Percentiles rank a stretch among this genome's conserved stretches.
These are phyloP conservation scores for Cheilosia scutellata DNA, from an alignment of 2,888 invertebrate genomes.

Conservation along the genomic window DNA sequence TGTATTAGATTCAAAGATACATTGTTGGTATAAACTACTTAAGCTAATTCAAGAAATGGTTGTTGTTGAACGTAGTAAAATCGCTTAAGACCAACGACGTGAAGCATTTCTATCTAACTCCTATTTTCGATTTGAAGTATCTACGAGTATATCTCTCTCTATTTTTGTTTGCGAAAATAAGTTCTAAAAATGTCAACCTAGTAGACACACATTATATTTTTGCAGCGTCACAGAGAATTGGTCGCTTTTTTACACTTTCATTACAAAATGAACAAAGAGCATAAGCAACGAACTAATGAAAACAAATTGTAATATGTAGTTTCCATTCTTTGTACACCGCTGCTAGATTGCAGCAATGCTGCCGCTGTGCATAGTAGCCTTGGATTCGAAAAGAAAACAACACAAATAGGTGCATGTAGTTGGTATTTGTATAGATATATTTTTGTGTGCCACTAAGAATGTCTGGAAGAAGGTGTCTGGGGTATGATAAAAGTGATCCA, in stretches of 20 bases:
- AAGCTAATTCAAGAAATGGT: no score
- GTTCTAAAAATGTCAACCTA: slow-evolving; percentile 21
- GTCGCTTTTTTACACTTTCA: background rate
- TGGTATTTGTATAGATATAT: no score
- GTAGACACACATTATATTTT: slow-evolving; percentile 1
- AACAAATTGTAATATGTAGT: slow-evolving; percentile 3
- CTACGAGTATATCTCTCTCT: background rate
- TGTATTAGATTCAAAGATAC: no score
- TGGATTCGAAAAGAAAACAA: no score
- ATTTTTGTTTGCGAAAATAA: background rate
- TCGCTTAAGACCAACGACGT: no score
- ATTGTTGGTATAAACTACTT: no score
- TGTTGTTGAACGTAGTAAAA: no score
- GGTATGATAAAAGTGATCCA: no score
- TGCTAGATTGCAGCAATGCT: background rate
- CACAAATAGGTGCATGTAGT: no score
- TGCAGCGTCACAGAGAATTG: slow-evolving; percentile 21
- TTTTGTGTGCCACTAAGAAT: no score
- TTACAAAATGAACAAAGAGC: slow-evolving; percentile 5
- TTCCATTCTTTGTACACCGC: background rate
- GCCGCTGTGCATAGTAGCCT: background rate
- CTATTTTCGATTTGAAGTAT: background rate
- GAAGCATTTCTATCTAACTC: no score
- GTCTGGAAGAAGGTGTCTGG: no score
- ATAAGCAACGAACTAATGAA: background rate